Conservation (phyloP, 2,888 invertebrate genomes). For the Villa cingulata region DNA sequence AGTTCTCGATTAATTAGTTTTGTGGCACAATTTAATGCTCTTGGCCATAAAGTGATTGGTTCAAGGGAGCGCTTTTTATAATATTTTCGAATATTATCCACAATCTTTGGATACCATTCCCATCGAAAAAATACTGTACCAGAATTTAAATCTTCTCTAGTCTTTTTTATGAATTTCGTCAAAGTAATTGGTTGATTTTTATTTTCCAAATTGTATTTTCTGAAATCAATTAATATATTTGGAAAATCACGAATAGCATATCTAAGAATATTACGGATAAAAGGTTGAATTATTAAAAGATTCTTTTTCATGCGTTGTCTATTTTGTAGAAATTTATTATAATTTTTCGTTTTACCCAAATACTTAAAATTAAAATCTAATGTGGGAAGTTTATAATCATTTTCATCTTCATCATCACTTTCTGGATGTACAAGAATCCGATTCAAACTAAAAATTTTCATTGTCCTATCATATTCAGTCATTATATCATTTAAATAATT, state of each 20-base stretch:
- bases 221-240: constrained; percentile 28
- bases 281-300: constrained; percentile 47
- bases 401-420: constrained; percentile 35
- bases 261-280: constrained; percentile 40
- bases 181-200: constrained; percentile 4
- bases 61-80: constrained; percentile 24
- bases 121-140: constrained; percentile 31
- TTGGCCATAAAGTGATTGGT: constrained; percentile 22
- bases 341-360: constrained; percentile 48
- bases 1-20: constrained; percentile 46
- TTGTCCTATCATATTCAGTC: constrained; percentile 44
- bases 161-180: constrained; percentile 21
- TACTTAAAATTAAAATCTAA: constrained; percentile 40
- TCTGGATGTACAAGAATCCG: constrained; percentile 48
- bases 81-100: constrained; percentile 27
- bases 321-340: constrained; percentile 42
- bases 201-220: constrained; percentile 15
- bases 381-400: constrained; percentile 30
- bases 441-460: constrained; percentile 50
- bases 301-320: constrained; percentile 42
- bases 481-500: constrained; percentile 40
- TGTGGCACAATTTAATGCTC: constrained; percentile 34
- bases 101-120: constrained; percentile 35
- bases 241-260: constrained; percentile 33
- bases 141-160: constrained; percentile 29